These are phyloP conservation scores for Columba janthina DNA, from an alignment of 2,113 vertebrate genomes.

Conservation along the genomic window DNA sequence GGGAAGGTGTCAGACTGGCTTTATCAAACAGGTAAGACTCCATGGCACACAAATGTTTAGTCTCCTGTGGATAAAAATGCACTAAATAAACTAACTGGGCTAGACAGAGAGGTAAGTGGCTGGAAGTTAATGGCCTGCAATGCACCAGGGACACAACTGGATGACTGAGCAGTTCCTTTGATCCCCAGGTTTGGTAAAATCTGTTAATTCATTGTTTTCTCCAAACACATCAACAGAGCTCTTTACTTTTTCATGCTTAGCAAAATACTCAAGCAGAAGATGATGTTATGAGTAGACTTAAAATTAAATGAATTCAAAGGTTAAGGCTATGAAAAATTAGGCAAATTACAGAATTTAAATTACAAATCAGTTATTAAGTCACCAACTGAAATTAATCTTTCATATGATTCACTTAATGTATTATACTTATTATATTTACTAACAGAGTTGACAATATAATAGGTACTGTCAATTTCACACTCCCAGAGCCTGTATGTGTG, in stretches of 20 bases:
- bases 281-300: not conserved
- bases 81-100: not conserved
- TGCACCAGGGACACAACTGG: not conserved
- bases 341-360: conserved; percentile 14
- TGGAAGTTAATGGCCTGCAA: conserved; percentile 6
- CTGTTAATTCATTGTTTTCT: not conserved
- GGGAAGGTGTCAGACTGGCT: not conserved
- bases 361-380: conserved; percentile 9
- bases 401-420: not conserved
- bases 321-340: not conserved
- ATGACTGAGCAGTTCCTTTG: not conserved
- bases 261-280: not conserved
- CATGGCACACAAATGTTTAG: not conserved
- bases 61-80: not conserved
- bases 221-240: not conserved
- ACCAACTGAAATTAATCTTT: conserved; percentile 1
- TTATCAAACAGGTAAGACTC: not conserved
- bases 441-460: not conserved
- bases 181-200: not conserved
- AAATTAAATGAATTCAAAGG: not conserved
- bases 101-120: not conserved
- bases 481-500: not conserved
- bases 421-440: conserved; percentile 6
- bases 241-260: not conserved
- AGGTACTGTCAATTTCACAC: not conserved